Conservation (phyloP, 2,113 vertebrate species). For the Strix uralensis region DNA sequence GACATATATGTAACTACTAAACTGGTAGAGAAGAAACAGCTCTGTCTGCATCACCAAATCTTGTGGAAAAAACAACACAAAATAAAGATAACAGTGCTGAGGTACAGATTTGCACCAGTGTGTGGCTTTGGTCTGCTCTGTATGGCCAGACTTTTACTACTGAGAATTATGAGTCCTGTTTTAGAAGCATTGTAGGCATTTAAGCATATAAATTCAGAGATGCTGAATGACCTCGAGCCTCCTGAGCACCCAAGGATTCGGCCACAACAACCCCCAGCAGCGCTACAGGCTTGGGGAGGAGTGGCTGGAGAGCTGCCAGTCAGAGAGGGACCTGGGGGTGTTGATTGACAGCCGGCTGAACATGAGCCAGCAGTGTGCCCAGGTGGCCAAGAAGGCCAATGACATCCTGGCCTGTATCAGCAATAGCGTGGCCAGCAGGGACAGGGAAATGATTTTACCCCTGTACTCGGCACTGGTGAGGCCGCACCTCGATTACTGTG, state of each 20-base stretch:
- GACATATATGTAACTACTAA: background rate
- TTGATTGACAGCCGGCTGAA: no score
- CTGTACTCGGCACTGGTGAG: no score
- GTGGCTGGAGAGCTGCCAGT: no score
- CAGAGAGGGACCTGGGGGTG: no score
- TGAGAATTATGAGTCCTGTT: background rate
- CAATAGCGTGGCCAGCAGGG: no score
- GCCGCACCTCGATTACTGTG: no score
- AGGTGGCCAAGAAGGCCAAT: no score
- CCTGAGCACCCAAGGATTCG: background rate
- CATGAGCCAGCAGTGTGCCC: no score
- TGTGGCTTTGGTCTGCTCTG: background rate
- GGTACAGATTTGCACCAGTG: background rate
- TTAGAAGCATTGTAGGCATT: background rate
- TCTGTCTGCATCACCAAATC: background rate
- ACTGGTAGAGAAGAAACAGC: background rate
- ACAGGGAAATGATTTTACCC: no score
- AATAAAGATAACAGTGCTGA: background rate
- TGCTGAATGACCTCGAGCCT: background rate
- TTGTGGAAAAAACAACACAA: fast-evolving
- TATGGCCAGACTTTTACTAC: background rate
- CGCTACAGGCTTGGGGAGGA: no score
- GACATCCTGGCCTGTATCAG: no score
- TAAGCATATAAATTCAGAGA: background rate
- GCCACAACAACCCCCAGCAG: no score